These are phyloP conservation scores for Pseudomyrmex cubaensis DNA, from an alignment of 1,140 invertebrate species.

Conservation along the genomic window DNA sequence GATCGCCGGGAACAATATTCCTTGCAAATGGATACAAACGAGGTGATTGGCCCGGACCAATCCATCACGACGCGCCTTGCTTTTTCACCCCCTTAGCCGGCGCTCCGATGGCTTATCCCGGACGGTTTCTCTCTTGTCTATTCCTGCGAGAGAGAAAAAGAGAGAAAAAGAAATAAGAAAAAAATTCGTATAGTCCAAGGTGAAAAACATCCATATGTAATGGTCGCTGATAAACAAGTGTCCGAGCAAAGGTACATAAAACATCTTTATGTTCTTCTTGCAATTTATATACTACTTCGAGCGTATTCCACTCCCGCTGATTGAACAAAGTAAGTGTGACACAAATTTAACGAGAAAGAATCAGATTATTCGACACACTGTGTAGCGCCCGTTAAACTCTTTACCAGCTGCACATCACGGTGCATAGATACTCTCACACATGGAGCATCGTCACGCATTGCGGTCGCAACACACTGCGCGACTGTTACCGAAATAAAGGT, in stretches of 20 bases:
- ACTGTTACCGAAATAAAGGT: slow-evolving; percentile 17
- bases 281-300: not conserved
- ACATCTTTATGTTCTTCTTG: not conserved
- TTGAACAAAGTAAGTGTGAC: not conserved
- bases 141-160: not conserved
- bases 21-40: slow-evolving; percentile 81
- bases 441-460: slow-evolving; percentile 34
- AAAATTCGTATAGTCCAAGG: slow-evolving; percentile 39
- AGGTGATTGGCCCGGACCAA: slow-evolving; percentile 78
- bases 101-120: slow-evolving; percentile 25
- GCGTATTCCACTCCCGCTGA: not conserved
- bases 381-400: slow-evolving; percentile 1
- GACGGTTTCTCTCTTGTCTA: slow-evolving; percentile 12
- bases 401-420: slow-evolving; percentile 14
- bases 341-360: not conserved
- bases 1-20: slow-evolving; percentile 77
- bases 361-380: not conserved
- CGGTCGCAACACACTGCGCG: slow-evolving; percentile 1
- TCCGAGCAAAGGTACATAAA: slow-evolving; percentile 61
- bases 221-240: slow-evolving; percentile 71
- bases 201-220: slow-evolving; percentile 69
- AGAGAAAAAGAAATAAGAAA: not conserved
- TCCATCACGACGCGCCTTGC: slow-evolving; percentile 73
- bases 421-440: not conserved
- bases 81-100: slow-evolving; percentile 62